Conservation (phyloP, 2,888 invertebrate species). For the Leptura quadrifasciata region DNA sequence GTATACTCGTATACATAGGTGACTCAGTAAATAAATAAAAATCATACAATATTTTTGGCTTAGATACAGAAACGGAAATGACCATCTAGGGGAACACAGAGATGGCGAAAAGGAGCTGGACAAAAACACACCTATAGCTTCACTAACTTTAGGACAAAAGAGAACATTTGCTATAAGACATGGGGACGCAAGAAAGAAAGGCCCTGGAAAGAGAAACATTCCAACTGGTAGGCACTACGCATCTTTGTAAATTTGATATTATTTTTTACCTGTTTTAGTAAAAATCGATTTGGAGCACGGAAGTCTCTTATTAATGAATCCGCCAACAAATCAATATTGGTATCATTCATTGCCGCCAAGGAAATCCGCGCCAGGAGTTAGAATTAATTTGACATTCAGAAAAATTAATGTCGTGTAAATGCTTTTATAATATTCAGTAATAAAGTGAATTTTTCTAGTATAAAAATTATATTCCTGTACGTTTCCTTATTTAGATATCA, state of each 20-base stretch:
- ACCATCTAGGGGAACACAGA: constrained; percentile 83
- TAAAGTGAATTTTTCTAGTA: neutral
- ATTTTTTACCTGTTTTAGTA: constrained; percentile 70
- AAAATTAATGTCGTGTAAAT: constrained; percentile 67
- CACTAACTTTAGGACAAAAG: constrained; percentile 80
- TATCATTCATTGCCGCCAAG: constrained; percentile 82
- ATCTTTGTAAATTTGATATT: constrained; percentile 29
- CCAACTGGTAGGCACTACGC: constrained; percentile 71
- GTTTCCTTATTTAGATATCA: too few relatives aligned
- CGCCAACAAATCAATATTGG: constrained; percentile 83
- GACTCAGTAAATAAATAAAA: too few relatives aligned
- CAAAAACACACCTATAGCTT: constrained; percentile 79
- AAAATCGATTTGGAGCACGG: constrained; percentile 80
- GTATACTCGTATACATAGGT: too few relatives aligned
- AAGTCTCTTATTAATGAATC: constrained; percentile 82
- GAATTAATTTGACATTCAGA: constrained; percentile 83
- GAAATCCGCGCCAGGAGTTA: constrained; percentile 75
- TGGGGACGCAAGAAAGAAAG: constrained; percentile 75
- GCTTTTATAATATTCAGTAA: neutral
- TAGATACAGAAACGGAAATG: constrained; percentile 81
- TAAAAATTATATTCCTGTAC: neutral
- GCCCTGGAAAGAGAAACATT: constrained; percentile 73
- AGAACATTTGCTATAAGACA: constrained; percentile 82
- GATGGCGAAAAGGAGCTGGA: constrained; percentile 83
- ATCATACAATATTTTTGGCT: constrained; percentile 32